A percentile compares a stretch with the other conserved stretches of the same genome.
phyloP scores from a whole-genome alignment of 2,888 invertebrate genomes.

The Pasiphila rectangulata region DNA sequence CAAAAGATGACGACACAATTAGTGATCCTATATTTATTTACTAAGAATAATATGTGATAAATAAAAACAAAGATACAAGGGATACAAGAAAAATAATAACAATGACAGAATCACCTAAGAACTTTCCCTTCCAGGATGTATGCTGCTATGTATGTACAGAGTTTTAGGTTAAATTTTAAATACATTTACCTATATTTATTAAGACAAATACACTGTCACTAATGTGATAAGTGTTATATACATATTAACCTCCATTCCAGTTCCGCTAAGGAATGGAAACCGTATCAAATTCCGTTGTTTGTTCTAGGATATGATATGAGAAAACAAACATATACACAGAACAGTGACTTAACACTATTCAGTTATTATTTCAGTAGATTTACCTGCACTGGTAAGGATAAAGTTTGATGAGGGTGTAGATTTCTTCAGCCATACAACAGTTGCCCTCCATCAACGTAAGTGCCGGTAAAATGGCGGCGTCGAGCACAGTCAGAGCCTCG shows the following conservation, averaged over 20 bases:
- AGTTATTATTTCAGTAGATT: not conserved
- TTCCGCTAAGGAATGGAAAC: no score
- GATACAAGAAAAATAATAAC: no score
- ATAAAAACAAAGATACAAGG: no score
- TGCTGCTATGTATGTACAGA: no score
- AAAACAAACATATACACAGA: not conserved
- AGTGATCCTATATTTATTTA: not conserved
- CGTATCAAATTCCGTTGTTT: no score
- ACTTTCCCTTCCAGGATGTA: no score
- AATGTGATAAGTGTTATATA: no score
- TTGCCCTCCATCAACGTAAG: conserved; percentile 96
- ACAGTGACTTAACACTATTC: not conserved
- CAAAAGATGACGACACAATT: conserved; percentile 19
- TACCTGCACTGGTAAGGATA: conserved; percentile 92
- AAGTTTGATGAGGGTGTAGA: conserved; percentile 93
- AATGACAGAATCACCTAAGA: not conserved
- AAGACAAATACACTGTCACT: no score
- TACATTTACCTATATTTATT: no score
- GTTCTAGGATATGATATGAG: not conserved
- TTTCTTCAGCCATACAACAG: conserved; percentile 97
- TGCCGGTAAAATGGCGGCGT: conserved; percentile 93
- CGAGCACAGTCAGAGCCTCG: conserved; percentile 91
- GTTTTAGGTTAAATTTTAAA: no score
- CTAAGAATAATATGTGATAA: not conserved
- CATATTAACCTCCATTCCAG: no score